A percentile compares a stretch with the other conserved stretches of the same genome.
Conservation (phyloP, 2,888 invertebrate species). For the Bellardia pandia region DNA sequence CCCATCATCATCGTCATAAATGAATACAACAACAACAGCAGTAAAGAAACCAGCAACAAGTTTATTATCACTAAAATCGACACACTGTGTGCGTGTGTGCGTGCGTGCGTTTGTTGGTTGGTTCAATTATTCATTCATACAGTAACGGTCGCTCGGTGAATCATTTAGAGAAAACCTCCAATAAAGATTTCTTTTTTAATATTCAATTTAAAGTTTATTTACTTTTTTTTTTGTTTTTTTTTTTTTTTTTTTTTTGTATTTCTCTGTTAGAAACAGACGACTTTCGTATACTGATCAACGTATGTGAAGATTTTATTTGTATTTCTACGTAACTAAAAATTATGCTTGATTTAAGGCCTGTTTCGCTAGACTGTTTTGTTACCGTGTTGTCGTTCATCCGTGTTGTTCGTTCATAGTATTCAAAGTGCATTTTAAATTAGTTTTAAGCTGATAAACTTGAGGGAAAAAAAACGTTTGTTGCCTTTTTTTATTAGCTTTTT, state of each 20-base stretch:
- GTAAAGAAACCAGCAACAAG: neutral
- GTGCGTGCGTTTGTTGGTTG: neutral
- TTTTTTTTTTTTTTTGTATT: neutral
- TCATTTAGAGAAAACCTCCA: slow-evolving; percentile 37
- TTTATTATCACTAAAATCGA: slow-evolving; percentile 30
- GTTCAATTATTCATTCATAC: neutral
- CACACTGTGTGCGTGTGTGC: slow-evolving; percentile 37
- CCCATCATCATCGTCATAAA: slow-evolving; percentile 5
- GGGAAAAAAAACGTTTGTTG: neutral
- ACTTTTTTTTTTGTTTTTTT: neutral
- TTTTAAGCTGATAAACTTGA: slow-evolving; percentile 48
- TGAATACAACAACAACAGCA: slow-evolving; percentile 1
- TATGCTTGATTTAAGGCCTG: slow-evolving; percentile 6
- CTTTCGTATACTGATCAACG: slow-evolving; percentile 1
- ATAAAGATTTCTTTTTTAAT: slow-evolving; percentile 43
- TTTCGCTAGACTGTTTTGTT: neutral
- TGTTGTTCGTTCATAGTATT: slow-evolving; percentile 16
- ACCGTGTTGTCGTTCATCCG: neutral
- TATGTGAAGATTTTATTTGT: neutral
- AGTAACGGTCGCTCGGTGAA: slow-evolving; percentile 12
- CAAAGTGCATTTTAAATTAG: slow-evolving; percentile 42
- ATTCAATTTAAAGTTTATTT: slow-evolving; percentile 11
- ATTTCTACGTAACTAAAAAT: neutral
- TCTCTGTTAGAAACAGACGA: slow-evolving; percentile 21
- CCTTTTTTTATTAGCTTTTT: slow-evolving; percentile 2